These are phyloP conservation scores for Heterotilapia buettikoferi DNA, from an alignment of 2,113 vertebrate species.

Conservation along the genomic window DNA sequence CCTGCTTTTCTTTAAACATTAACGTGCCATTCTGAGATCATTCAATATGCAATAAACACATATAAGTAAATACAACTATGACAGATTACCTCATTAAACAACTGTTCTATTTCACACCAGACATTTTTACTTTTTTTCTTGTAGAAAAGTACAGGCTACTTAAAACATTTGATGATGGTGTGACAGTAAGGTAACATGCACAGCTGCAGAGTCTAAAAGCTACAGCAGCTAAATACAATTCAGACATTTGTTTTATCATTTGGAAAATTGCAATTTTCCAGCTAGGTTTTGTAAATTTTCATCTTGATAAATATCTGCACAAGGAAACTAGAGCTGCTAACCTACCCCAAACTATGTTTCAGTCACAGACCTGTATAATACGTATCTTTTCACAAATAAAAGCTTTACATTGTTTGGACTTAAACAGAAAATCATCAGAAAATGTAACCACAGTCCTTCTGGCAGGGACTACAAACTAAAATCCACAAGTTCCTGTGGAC, in stretches of 20 bases:
- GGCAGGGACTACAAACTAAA: background rate
- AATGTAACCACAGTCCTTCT: background rate
- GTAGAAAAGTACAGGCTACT: background rate
- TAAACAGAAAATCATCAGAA: background rate
- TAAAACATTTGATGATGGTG: background rate
- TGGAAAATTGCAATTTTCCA: background rate
- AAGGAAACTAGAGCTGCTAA: background rate
- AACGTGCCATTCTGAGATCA: background rate
- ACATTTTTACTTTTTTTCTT: background rate
- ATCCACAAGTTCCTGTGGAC: background rate
- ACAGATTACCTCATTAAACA: background rate
- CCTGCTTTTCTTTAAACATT: background rate
- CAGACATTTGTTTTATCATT: background rate
- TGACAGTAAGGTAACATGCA: background rate
- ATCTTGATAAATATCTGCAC: background rate
- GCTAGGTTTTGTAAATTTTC: background rate
- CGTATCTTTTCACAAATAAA: background rate
- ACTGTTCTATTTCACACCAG: background rate
- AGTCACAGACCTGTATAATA: background rate
- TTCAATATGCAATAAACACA: background rate
- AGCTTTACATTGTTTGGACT: background rate
- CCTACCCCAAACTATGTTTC: background rate
- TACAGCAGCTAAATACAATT: background rate
- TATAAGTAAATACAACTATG: background rate
- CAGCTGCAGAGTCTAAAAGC: background rate